phyloP scores from a whole-genome alignment of 1,140 invertebrate genomes.

The Pemphigus obesinymphae region DNA sequence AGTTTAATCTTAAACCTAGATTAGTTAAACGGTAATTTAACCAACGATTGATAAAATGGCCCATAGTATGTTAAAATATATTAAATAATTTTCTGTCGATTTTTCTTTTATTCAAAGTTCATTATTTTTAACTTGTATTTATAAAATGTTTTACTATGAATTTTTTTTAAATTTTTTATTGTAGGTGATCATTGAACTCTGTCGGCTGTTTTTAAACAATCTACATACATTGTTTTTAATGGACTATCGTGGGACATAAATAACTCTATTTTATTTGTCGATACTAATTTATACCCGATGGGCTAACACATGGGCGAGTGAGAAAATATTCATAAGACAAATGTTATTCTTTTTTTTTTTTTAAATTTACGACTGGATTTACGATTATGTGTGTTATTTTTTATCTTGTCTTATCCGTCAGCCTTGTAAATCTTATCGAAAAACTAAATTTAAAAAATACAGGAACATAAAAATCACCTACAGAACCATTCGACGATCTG shows the following conservation, averaged over 20 bases:
- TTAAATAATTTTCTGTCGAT: too few species aligned
- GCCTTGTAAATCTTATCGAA: conserved; percentile 27
- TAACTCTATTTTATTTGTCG: conserved; percentile 35
- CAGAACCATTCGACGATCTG: not conserved
- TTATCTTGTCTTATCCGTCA: conserved; percentile 20
- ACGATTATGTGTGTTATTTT: conserved; percentile 36
- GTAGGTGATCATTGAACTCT: not conserved
- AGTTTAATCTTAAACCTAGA: too few species aligned
- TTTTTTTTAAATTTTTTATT: not conserved
- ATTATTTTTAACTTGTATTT: not conserved
- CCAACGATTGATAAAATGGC: too few species aligned
- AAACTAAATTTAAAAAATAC: conserved; percentile 34
- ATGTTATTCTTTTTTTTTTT: conserved; percentile 29
- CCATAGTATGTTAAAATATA: too few species aligned
- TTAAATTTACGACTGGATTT: conserved; percentile 32
- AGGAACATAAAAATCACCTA: conserved; percentile 35
- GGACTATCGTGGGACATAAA: conserved; percentile 26
- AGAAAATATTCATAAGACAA: conserved; percentile 32
- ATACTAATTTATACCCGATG: conserved; percentile 40
- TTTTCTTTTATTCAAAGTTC: not conserved
- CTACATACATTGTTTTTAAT: conserved; percentile 20
- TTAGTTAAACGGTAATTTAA: too few species aligned
- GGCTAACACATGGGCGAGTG: conserved; percentile 34
- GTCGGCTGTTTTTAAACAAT: conserved; percentile 17
- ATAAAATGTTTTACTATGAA: too few species aligned